Percentiles rank a stretch among this genome's conserved stretches.
Conservation (phyloP, 2,888 invertebrate species). For the Orthosia cruda region DNA sequence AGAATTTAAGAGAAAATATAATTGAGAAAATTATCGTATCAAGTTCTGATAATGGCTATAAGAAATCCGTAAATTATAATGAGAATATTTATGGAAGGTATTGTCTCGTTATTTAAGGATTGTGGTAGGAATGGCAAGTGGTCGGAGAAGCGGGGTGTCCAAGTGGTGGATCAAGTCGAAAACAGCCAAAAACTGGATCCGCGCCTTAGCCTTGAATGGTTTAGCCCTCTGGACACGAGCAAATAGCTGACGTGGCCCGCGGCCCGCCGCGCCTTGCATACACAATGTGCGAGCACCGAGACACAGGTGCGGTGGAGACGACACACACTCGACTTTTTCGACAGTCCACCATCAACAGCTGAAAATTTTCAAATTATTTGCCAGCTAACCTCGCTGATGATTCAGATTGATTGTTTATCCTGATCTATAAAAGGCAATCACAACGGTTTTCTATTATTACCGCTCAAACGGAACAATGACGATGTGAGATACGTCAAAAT, state of each 20-base stretch:
- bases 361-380: slow-evolving; percentile 1
- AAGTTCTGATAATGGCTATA: slow-evolving; percentile 57
- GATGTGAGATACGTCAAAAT: slow-evolving; percentile 64
- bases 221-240: slow-evolving; percentile 91
- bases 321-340: slow-evolving; percentile 55
- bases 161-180: slow-evolving; percentile 86
- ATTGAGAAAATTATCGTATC: slow-evolving; percentile 54
- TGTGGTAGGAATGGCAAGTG: slow-evolving; percentile 62
- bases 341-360: slow-evolving; percentile 24
- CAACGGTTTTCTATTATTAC: slow-evolving; percentile 53
- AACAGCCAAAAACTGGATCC: slow-evolving; percentile 91
- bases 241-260: slow-evolving; percentile 91
- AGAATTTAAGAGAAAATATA: slow-evolving; percentile 62
- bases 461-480: slow-evolving; percentile 62
- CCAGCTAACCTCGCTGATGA: slow-evolving; percentile 18
- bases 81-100: slow-evolving; percentile 51
- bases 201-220: slow-evolving; percentile 91
- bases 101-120: slow-evolving; percentile 63
- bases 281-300: slow-evolving; percentile 84
- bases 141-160: slow-evolving; percentile 57
- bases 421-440: slow-evolving; percentile 47
- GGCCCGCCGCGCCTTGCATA: slow-evolving; percentile 90
- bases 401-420: slow-evolving; percentile 47
- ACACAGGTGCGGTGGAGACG: slow-evolving; percentile 76
- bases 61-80: slow-evolving; percentile 58